A percentile compares a stretch with the other conserved stretches of the same genome.
These are phyloP conservation scores for Motacilla alba DNA, from an alignment of 2,113 vertebrate genomes.

Conservation along the genomic window DNA sequence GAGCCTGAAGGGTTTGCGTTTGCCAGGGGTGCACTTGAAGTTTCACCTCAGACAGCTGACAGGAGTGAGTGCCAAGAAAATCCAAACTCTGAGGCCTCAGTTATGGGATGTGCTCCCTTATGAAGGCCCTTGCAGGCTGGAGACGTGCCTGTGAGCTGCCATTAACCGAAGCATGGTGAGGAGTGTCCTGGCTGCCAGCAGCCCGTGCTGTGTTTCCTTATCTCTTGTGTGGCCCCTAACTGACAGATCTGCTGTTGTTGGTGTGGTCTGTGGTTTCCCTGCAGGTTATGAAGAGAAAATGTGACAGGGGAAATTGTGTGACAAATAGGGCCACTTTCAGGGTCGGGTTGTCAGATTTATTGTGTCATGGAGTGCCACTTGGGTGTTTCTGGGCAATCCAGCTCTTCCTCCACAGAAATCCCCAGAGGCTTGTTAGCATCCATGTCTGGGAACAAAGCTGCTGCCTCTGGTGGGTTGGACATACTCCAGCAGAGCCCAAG, in stretches of 20 bases:
- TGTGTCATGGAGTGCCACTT: not conserved
- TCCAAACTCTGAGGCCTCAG: accelerated
- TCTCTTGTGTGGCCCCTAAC: not conserved
- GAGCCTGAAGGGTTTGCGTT: not conserved
- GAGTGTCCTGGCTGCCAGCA: not conserved
- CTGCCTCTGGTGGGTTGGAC: not conserved
- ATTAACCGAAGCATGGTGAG: accelerated
- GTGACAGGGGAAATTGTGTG: not conserved
- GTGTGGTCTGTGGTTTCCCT: conserved; percentile 58
- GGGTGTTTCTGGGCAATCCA: not conserved
- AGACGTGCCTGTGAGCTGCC: not conserved
- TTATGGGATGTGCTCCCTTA: accelerated
- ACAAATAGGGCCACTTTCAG: not conserved
- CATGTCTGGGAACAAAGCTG: not conserved
- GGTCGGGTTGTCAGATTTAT: not conserved
- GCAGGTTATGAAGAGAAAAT: not conserved
- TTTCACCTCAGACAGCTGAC: not conserved
- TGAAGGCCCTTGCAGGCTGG: accelerated
- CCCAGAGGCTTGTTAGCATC: not conserved
- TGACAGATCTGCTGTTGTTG: not conserved
- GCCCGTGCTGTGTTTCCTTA: not conserved
- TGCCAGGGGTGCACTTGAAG: accelerated
- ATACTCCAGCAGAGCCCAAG: not conserved
- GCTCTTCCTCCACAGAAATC: not conserved
- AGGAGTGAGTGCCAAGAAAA: not conserved